Percentiles rank a stretch among this genome's conserved stretches.
Evolutionary conservation across 2,113 vertebrate genomes (phyloP).

Genomic region (Meleagris gallopavo): DNA sequence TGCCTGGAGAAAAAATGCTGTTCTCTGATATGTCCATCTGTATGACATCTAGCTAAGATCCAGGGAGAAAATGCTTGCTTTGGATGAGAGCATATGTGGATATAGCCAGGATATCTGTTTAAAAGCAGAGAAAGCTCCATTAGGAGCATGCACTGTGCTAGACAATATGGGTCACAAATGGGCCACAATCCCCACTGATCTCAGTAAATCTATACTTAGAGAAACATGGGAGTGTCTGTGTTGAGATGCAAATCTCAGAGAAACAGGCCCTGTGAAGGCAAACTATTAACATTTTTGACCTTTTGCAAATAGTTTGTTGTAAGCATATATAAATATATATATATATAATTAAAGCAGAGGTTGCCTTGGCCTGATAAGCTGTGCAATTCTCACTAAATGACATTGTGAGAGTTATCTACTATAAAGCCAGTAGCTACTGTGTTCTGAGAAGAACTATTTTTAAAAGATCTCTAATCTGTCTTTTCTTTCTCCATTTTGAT

Average conservation of each 20-base stretch:
- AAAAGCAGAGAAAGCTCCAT: not conserved
- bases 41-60: rapidly evolving
- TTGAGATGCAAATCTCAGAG: not conserved
- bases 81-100: not conserved
- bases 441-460: not conserved
- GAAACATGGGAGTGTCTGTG: not conserved
- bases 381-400: not conserved
- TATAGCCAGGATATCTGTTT: not conserved
- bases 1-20: not conserved
- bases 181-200: not conserved
- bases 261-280: not conserved
- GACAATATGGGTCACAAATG: too few species aligned
- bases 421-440: not conserved
- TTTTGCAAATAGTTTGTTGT: not conserved
- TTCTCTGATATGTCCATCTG: not conserved
- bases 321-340: not conserved
- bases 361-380: not conserved
- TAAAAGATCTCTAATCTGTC: not conserved
- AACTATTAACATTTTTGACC: not conserved
- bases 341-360: not conserved
- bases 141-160: not conserved
- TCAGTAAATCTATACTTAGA: not conserved
- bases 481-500: not conserved
- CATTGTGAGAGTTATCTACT: not conserved
- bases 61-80: not conserved